A percentile compares a stretch with the other conserved stretches of the same genome.
Conservation (phyloP, 2,113 vertebrate genomes). For the Phoxinus phoxinus region DNA sequence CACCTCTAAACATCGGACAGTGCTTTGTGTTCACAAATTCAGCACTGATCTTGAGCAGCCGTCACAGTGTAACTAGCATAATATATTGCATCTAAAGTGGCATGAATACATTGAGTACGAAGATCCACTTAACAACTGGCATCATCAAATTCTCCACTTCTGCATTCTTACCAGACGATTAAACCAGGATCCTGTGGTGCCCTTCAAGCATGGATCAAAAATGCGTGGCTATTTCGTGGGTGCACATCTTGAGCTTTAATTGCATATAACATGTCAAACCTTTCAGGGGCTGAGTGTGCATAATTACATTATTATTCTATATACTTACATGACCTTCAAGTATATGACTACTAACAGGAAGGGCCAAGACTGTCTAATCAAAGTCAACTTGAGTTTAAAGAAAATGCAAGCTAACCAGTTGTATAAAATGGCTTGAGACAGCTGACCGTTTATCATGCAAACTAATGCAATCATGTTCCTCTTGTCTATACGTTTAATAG, state of each 20-base stretch:
- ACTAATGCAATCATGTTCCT: constrained; percentile 46
- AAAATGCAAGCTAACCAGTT: constrained; percentile 58
- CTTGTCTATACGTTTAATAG: constrained; percentile 43
- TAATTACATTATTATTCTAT: constrained; percentile 73
- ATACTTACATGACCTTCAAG: constrained; percentile 71
- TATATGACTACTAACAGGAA: constrained; percentile 57
- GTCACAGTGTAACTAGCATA: neutral
- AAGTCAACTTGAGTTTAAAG: constrained; percentile 65
- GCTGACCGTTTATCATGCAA: constrained; percentile 49
- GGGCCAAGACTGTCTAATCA: constrained; percentile 64
- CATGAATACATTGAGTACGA: neutral
- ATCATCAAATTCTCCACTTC: constrained; percentile 55
- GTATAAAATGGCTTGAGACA: constrained; percentile 49
- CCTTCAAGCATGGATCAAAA: constrained; percentile 66
- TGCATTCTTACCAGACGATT: constrained; percentile 65
- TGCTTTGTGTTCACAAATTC: neutral
- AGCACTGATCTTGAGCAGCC: neutral
- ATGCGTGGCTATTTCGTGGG: constrained; percentile 62
- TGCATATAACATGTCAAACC: constrained; percentile 69
- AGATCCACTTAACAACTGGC: constrained; percentile 45
- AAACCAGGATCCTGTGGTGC: constrained; percentile 61
- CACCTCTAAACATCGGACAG: neutral
- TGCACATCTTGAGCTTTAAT: constrained; percentile 66
- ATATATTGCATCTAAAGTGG: constrained; percentile 13
- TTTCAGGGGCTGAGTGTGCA: constrained; percentile 64